Conservation (phyloP, 2,113 vertebrate species). For the Alouatta palliata region DNA sequence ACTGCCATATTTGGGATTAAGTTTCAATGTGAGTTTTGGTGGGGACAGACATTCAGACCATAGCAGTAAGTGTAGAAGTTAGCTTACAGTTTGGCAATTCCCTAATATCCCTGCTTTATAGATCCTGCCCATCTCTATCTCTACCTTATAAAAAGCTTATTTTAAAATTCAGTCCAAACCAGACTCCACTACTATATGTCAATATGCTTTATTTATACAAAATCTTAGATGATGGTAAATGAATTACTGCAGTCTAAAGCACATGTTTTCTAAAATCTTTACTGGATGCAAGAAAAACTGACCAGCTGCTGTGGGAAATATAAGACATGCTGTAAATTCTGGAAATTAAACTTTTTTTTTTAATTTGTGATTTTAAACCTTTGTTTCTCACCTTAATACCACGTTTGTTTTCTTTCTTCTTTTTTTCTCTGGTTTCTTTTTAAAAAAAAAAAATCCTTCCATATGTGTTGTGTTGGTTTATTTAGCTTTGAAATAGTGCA, state of each 20-base stretch:
- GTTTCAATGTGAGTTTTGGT: neutral
- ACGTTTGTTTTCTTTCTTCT: neutral
- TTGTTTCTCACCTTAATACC: neutral
- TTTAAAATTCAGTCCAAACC: slow-evolving; percentile 11
- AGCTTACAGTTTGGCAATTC: neutral
- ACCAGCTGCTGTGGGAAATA: neutral
- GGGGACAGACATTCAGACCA: neutral
- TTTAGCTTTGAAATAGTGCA: neutral
- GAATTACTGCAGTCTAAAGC: neutral
- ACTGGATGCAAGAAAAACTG: neutral
- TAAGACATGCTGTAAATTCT: neutral
- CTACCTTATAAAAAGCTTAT: neutral
- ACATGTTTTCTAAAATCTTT: neutral
- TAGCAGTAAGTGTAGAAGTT: neutral
- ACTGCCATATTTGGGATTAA: neutral
- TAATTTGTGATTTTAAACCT: neutral
- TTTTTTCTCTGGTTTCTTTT: neutral
- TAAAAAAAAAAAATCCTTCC: neutral
- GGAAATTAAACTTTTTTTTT: neutral
- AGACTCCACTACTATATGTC: neutral
- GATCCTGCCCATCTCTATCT: neutral
- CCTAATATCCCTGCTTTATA: neutral
- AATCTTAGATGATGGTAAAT: neutral
- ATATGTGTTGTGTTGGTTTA: neutral
- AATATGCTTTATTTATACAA: neutral